Percentiles rank a stretch among this genome's conserved stretches.
Conservation (phyloP, 2,113 vertebrate species). For the Arothron firmamentum region DNA sequence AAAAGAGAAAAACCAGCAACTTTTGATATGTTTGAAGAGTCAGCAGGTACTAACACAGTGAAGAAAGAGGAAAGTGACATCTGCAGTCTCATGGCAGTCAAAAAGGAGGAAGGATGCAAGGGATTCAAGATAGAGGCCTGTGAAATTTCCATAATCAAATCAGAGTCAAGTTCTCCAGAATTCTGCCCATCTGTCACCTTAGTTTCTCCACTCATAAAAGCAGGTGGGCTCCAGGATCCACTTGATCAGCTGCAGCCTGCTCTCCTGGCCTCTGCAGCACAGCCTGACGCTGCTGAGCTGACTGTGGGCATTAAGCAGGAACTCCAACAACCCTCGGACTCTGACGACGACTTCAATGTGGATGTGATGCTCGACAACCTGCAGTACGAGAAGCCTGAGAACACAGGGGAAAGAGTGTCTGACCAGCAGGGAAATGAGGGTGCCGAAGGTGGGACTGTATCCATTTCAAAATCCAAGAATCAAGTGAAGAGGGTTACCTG, state of each 20-base stretch:
- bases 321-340: constrained; percentile 45
- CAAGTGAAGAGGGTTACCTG: constrained; percentile 93
- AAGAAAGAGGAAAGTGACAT: constrained; percentile 35
- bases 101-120: constrained; percentile 9
- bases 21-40: constrained; percentile 51
- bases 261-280: constrained; percentile 1
- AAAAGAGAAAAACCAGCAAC: constrained; percentile 46
- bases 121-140: constrained; percentile 20
- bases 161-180: constrained; percentile 46
- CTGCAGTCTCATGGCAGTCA: not conserved
- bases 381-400: constrained; percentile 61
- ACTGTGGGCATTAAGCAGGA: constrained; percentile 52
- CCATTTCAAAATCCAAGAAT: constrained; percentile 74
- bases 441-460: constrained; percentile 51
- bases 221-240: constrained; percentile 14
- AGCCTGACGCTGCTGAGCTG: not conserved
- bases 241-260: constrained; percentile 2
- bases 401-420: constrained; percentile 1
- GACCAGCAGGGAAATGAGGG: constrained; percentile 39
- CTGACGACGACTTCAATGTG: constrained; percentile 68
- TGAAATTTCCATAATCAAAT: constrained; percentile 36
- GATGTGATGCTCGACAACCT: constrained; percentile 71
- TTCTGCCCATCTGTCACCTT: constrained; percentile 10
- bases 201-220: not conserved
- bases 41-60: constrained; percentile 17